A percentile compares a stretch with the other conserved stretches of the same genome.
Conservation (phyloP, 2,113 vertebrate genomes). For the Physeter macrocephalus region DNA sequence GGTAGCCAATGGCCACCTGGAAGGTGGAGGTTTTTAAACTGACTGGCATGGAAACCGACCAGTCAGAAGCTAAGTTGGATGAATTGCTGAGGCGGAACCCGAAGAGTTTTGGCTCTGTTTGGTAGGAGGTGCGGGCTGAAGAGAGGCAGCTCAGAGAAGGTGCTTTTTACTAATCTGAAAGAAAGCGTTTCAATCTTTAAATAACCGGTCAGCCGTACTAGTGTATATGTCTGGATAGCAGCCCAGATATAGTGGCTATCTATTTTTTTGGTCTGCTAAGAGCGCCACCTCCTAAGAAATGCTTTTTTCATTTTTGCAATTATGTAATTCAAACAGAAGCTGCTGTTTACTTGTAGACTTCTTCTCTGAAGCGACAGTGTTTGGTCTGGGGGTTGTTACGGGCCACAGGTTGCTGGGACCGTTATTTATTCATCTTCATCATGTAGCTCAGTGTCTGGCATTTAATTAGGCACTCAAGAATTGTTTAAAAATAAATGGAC, state of each 20-base stretch:
- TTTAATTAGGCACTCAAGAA: neutral
- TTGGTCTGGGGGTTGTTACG: neutral
- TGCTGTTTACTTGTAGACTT: neutral
- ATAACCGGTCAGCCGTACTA: neutral
- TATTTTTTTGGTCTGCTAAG: neutral
- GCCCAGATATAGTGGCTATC: neutral
- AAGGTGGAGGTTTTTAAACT: neutral
- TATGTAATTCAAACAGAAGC: neutral
- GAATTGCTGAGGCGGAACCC: accelerated
- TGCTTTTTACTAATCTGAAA: neutral
- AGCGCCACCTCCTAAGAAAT: neutral
- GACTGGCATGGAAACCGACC: neutral
- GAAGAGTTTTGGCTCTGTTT: accelerated
- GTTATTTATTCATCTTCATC: neutral
- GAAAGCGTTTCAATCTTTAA: neutral
- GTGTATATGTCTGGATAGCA: neutral
- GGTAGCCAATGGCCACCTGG: neutral
- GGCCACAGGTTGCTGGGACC: neutral
- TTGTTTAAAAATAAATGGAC: neutral
- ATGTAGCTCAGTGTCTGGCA: neutral
- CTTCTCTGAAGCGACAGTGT: neutral
- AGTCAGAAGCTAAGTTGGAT: neutral
- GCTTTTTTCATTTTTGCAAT: neutral
- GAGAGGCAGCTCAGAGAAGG: accelerated
- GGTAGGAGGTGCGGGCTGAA: accelerated